Evolutionary conservation across 1,140 invertebrate species (phyloP), one percentile per base, ranked within the genome.

Genomic region (Drosophila erecta): DNA sequence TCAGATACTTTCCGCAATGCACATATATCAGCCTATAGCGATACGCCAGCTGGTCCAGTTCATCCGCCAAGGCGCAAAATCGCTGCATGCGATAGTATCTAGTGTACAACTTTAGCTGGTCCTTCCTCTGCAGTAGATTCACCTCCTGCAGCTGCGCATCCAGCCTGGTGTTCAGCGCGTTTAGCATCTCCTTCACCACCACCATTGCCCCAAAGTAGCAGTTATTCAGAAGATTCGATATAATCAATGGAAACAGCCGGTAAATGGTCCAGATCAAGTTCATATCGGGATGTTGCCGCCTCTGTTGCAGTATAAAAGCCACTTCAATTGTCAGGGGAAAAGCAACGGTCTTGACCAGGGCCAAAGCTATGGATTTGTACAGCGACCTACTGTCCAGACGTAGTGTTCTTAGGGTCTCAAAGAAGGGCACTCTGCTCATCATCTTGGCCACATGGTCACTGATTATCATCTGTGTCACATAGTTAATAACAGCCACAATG

Each of bases 211-310:
- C 81, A 38, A 74, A 92, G 20, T 79, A 86, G 40, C 84, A 80
- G 60, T 90, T 91, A 17, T 91, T 90, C 2, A 90, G 56, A 27
- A 92, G 55, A 54, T 83, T 89, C 0, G 87, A 78, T 14, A 92
- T 67, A 6, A 92, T 10, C 54, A 80, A 65, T 0, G 90, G 90
- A 41, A 90, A 57, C 38, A 92, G 53, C n/a, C 51, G 76, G 47
- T 77, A 79, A 0, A 92, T 11, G 0, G 87, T 77, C 78, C 78
- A 89, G 1, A 74, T 37, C 35, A 76, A 57, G 27, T 51, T 65
- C 2, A 66, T 17, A 14, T 90, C 44, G 1, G 86, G 85, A 12
- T 85, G 61, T n/a, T 76, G 46, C 0, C 66, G 72, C 15, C 67
- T 60, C 24, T 86, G 76, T 38, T 81, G 74, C 7, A 86, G 22